These are phyloP conservation scores for Clarias magur DNA, from an alignment of 2,113 vertebrate genomes.

Conservation along the genomic window DNA sequence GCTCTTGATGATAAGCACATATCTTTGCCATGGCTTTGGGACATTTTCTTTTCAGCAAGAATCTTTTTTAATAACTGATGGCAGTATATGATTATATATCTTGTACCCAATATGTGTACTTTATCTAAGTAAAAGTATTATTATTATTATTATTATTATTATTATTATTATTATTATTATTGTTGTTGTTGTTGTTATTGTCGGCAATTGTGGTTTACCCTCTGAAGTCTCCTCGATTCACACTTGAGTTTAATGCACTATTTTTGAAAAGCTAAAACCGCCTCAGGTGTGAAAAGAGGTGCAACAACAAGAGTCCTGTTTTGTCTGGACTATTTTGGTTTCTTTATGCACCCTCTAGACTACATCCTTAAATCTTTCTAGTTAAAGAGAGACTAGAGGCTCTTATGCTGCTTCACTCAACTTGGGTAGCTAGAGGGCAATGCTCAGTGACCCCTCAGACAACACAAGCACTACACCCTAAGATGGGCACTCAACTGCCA, in stretches of 20 bases:
- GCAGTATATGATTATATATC: constrained; percentile 17
- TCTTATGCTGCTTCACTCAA: constrained; percentile 56
- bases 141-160: not conserved
- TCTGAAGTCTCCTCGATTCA: constrained; percentile 20
- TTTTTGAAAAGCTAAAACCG: constrained; percentile 48
- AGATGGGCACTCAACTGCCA: constrained; percentile 60
- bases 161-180: not conserved
- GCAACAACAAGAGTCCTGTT: constrained; percentile 26
- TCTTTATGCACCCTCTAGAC: constrained; percentile 40
- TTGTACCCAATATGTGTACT: constrained; percentile 41
- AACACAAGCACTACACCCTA: constrained; percentile 58
- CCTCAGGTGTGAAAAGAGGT: constrained; percentile 44
- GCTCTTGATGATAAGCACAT: constrained; percentile 49
- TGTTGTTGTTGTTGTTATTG: not conserved
- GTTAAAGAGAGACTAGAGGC: constrained; percentile 54
- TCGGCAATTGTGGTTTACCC: not conserved
- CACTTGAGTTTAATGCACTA: constrained; percentile 26
- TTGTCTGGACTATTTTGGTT: constrained; percentile 50
- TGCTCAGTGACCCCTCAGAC: constrained; percentile 56
- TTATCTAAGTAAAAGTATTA: not conserved
- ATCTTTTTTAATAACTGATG: constrained; percentile 29
- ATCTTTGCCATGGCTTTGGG: constrained; percentile 38
- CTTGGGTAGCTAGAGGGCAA: constrained; percentile 60
- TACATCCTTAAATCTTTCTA: constrained; percentile 56
- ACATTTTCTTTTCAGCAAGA: constrained; percentile 13